A percentile compares a stretch with the other conserved stretches of the same genome.
These are phyloP conservation scores for Bombus vancouverensis DNA, from an alignment of 1,140 invertebrate genomes.

Conservation along the genomic window DNA sequence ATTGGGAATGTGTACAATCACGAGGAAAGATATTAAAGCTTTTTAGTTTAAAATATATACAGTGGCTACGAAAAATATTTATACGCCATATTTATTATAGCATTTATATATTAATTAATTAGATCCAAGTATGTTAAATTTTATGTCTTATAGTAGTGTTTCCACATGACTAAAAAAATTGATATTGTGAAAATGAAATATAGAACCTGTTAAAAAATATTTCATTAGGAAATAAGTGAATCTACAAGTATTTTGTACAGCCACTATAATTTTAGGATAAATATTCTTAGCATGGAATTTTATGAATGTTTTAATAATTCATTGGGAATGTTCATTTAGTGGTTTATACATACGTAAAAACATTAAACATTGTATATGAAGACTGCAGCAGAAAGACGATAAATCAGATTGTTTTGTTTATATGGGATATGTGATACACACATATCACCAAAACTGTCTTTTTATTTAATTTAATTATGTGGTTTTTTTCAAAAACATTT, in stretches of 20 bases:
- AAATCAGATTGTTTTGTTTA: neutral
- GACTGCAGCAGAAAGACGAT: neutral
- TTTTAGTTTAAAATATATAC: neutral
- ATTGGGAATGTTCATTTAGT: neutral
- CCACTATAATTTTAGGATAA: neutral
- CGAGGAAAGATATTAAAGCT: neutral
- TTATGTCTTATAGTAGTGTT: too few relatives aligned
- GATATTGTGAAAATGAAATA: too few relatives aligned
- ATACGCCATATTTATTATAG: neutral
- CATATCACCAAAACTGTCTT: neutral
- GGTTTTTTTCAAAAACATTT: neutral
- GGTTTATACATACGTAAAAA: neutral
- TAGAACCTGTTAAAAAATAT: too few relatives aligned
- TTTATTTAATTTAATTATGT: neutral
- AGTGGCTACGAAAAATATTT: neutral
- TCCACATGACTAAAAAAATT: too few relatives aligned
- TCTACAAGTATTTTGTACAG: too few relatives aligned
- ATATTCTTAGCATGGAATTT: neutral
- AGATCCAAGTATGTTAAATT: too few relatives aligned
- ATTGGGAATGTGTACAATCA: too few relatives aligned
- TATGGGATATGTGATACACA: neutral
- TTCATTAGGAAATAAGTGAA: too few relatives aligned
- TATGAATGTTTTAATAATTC: neutral
- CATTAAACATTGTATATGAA: neutral
- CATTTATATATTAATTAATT: neutral